Conservation (phyloP, 2,113 vertebrate genomes). For the Hylia prasina region DNA sequence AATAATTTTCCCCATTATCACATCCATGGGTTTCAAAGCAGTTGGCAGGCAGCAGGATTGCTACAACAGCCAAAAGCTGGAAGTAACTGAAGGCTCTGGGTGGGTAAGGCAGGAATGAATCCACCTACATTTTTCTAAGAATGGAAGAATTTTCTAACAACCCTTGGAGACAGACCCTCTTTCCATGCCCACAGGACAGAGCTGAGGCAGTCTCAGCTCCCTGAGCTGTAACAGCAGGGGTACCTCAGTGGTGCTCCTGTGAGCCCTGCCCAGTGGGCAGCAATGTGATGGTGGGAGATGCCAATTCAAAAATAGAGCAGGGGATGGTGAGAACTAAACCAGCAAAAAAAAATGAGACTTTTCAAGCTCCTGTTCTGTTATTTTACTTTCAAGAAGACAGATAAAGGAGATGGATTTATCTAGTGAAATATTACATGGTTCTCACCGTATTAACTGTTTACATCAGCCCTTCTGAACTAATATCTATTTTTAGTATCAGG, state of each 20-base stretch:
- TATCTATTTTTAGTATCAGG: not conserved
- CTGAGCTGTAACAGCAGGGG: accelerated
- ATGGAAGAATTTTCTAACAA: not conserved
- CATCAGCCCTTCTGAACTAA: not conserved
- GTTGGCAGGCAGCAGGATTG: accelerated
- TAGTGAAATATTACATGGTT: not conserved
- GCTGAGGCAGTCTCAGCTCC: not conserved
- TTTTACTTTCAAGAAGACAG: not conserved
- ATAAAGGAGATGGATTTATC: not conserved
- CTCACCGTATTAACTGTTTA: not conserved
- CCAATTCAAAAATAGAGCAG: not conserved
- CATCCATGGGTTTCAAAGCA: not conserved
- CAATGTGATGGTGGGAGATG: not conserved
- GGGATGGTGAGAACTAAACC: accelerated
- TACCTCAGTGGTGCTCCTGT: not conserved
- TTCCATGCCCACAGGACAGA: not conserved
- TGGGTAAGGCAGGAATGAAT: not conserved
- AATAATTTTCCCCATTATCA: not conserved
- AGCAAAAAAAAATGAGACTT: not conserved
- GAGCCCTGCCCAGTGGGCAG: not conserved
- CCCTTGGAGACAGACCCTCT: no score
- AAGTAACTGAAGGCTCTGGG: not conserved
- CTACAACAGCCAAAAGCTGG: not conserved
- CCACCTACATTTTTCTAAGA: not conserved
- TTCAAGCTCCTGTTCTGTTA: not conserved